These are phyloP conservation scores for Ips typographus DNA, from an alignment of 1,140 invertebrate species.

Conservation along the genomic window DNA sequence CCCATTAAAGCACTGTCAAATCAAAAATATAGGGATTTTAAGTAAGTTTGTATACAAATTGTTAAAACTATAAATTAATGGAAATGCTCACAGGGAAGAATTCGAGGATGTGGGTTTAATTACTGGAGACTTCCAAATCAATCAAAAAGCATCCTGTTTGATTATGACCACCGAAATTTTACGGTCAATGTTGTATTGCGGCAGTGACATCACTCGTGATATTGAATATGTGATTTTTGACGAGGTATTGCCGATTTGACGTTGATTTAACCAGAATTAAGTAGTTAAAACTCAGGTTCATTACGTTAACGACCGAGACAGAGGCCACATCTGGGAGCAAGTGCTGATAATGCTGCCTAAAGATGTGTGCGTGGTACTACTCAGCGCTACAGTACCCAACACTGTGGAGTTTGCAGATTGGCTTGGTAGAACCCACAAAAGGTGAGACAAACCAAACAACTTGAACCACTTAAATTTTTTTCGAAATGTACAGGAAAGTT, in stretches of 20 bases:
- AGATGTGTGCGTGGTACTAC: slow-evolving; percentile 94
- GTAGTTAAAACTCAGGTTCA: slow-evolving; percentile 65
- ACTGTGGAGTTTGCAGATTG: slow-evolving; percentile 95
- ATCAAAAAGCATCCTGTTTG: slow-evolving; percentile 88
- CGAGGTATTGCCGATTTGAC: slow-evolving; percentile 59
- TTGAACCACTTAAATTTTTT: slow-evolving; percentile 1
- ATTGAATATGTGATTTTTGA: slow-evolving; percentile 99
- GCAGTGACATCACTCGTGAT: slow-evolving; percentile 91
- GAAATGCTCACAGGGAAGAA: slow-evolving; percentile 85
- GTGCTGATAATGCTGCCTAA: slow-evolving; percentile 90
- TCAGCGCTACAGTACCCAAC: slow-evolving; percentile 98
- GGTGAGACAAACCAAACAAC: slow-evolving; percentile 6
- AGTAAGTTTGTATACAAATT: slow-evolving; percentile 56
- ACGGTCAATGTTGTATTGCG: slow-evolving; percentile 95
- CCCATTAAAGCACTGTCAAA: slow-evolving; percentile 99
- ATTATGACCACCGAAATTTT: slow-evolving; percentile 99
- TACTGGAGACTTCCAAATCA: slow-evolving; percentile 96
- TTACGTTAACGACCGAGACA: slow-evolving; percentile 97
- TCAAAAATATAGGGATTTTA: slow-evolving; percentile 98
- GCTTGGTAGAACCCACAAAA: slow-evolving; percentile 91
- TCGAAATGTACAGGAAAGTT: slow-evolving; percentile 66
- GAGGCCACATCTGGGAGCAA: slow-evolving; percentile 99
- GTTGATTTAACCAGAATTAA: not conserved
- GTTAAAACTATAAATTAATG: slow-evolving; percentile 68
- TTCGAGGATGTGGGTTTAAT: slow-evolving; percentile 94